Conservation (phyloP, 2,113 vertebrate genomes). For the Amazona guildingii region DNA sequence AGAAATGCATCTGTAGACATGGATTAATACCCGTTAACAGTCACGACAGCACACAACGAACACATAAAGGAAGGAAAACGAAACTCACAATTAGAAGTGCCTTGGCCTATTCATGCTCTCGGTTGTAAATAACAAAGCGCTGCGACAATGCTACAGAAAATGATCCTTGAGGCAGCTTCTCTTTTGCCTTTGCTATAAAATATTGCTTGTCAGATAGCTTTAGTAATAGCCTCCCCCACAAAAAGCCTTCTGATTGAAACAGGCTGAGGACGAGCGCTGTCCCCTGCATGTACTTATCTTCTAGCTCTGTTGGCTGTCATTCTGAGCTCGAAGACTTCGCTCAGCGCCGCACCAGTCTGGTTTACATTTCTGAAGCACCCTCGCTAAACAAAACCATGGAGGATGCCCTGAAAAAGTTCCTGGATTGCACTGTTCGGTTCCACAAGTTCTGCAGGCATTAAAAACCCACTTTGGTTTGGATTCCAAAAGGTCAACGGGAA, state of each 20-base stretch:
- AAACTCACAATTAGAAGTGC: background rate
- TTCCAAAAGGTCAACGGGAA: background rate
- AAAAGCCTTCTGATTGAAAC: background rate
- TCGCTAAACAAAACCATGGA: background rate
- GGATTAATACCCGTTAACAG: background rate
- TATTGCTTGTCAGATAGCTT: background rate
- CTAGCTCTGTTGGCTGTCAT: background rate
- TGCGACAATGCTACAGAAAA: background rate
- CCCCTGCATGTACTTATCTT: background rate
- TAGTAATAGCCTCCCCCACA: background rate
- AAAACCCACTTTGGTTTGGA: background rate
- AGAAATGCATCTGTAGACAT: too few species aligned
- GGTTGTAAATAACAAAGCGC: background rate
- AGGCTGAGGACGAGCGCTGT: background rate
- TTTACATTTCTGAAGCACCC: background rate
- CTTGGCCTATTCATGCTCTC: background rate
- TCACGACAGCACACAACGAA: fast-evolving
- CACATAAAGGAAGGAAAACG: background rate
- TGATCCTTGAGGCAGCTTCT: background rate
- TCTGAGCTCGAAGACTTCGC: background rate
- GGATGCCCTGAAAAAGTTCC: background rate
- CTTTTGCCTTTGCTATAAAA: background rate
- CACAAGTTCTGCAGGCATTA: background rate
- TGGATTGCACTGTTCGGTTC: background rate
- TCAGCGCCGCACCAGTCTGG: background rate